These are phyloP conservation scores for Hyperoplus lanceolatus DNA, from an alignment of 2,797 vertebrate genomes.

Conservation along the genomic window DNA sequence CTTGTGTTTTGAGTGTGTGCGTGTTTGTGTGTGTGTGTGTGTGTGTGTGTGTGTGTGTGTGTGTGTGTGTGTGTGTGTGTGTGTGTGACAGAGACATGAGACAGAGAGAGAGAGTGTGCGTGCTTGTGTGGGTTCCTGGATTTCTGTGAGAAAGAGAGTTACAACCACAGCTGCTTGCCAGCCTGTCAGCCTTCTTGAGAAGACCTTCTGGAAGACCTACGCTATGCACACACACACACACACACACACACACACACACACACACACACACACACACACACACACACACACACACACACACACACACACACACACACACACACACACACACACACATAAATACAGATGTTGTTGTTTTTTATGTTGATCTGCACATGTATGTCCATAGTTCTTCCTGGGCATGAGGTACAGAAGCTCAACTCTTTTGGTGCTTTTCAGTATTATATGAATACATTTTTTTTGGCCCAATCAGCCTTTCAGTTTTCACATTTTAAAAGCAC, in stretches of 20 bases:
- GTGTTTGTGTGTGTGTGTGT: slow-evolving; percentile 33
- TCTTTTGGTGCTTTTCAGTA: slow-evolving; percentile 20
- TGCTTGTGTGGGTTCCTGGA: slow-evolving; percentile 25
- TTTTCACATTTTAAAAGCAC: no score
- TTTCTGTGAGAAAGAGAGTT: slow-evolving; percentile 55
- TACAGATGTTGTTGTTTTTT: slow-evolving; percentile 36
- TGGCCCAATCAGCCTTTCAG: no score
- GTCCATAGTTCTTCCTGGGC: slow-evolving; percentile 27
- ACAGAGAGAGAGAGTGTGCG: not conserved
- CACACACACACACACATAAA: not conserved
- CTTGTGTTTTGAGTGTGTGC: slow-evolving; percentile 68
- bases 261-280: slow-evolving; percentile 10
- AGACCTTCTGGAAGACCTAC: slow-evolving; percentile 66
- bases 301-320: not conserved
- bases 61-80: no score
- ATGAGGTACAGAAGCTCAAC: not conserved
- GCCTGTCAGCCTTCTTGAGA: slow-evolving; percentile 77
- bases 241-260: slow-evolving; percentile 18
- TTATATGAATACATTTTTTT: not conserved
- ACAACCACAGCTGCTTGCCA: slow-evolving; percentile 81
- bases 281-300: slow-evolving; percentile 22
- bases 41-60: slow-evolving; percentile 4
- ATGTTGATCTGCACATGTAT: slow-evolving; percentile 37
- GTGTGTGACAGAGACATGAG: not conserved
- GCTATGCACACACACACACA: slow-evolving; percentile 42